Evolutionary conservation across 2,888 invertebrate genomes (phyloP).

Genomic region (Rapana venosa): DNA sequence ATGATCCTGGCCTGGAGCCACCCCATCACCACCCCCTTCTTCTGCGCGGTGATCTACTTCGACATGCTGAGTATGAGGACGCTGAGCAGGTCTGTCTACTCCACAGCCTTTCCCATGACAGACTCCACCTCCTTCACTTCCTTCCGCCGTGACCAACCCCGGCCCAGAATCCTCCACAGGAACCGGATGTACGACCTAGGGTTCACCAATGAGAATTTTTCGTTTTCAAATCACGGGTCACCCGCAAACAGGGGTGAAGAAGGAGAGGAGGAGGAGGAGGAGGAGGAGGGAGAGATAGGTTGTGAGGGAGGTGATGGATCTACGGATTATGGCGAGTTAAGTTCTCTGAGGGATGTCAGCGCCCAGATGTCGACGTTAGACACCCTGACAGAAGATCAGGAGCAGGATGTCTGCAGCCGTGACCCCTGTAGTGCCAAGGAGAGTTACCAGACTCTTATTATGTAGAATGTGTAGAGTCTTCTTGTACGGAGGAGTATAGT

Average conservation of each 20-base stretch:
- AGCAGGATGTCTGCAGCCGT: no score
- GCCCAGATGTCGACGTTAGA: no score
- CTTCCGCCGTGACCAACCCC: slow-evolving; percentile 29
- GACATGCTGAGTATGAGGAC: slow-evolving; percentile 62
- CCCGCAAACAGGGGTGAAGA: neutral
- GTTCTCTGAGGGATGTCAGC: no score
- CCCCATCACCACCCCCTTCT: slow-evolving; percentile 74
- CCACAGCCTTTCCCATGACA: slow-evolving; percentile 65
- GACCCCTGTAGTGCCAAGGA: slow-evolving; percentile 9
- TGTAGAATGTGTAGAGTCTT: neutral
- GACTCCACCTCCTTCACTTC: slow-evolving; percentile 51
- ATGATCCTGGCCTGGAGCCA: slow-evolving; percentile 77
- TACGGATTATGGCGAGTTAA: neutral
- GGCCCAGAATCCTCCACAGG: neutral
- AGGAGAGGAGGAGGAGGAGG: neutral
- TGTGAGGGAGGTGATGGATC: neutral
- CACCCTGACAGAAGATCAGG: neutral
- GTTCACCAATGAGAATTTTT: slow-evolving; percentile 48
- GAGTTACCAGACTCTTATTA: slow-evolving; percentile 41
- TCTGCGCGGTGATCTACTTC: slow-evolving; percentile 69
- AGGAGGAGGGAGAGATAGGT: neutral
- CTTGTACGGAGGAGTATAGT: no score
- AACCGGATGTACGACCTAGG: slow-evolving; percentile 46
- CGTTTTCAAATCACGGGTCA: slow-evolving; percentile 30
- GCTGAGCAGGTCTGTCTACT: slow-evolving; percentile 61